Base-by-base conservation (phyloP, 2,797 vertebrate species). In the Cynopterus sphinx region DNA sequence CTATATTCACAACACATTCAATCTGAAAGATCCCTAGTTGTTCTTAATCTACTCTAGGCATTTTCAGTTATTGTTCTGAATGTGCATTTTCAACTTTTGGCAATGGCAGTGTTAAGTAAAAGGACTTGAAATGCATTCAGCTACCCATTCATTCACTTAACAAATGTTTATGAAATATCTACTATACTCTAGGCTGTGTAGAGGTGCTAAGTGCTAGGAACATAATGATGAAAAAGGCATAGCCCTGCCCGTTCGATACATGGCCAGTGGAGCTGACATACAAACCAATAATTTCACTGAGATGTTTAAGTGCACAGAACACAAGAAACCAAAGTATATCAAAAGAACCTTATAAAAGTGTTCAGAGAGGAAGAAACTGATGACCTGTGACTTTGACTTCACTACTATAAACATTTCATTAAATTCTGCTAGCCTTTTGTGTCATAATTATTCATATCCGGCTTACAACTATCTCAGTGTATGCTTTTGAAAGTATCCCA, bases 381-480 rank as follows among this genome's bases (percentile, higher is more conserved):
- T 77, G 61, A 81, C 28, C 57, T 82, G 4, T 85, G 61, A 49
- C 39, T 68, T 74, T 93, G 39, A 90, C 55, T 91, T 96, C 15
- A 71, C 31, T 68, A 49, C 12, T 28, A 19, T 71, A 53, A 67
- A 55, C 10, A 82, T 95, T 84, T 68, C 46, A 78, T 79, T 92
- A 68, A 81, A 91, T 65, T 74, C 24, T 4, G 41, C 81, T 93
- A 61, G 24, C 2, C 63, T 87, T 67, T 31, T 51, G 63, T 24
- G 36, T n/a, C 51, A 81, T 81, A 51, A 88, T 57, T 85, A 51
- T 59, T 92, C 68, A 81, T 93, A 78, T 70, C n/a, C 71, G 17
- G 21, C 21, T 84, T 53, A 73, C 16, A 92, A 78, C 6, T 33
- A 5, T 70, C 87, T 83, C 33, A 57, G 5, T 36, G 39, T 51